A percentile compares a stretch with the other conserved stretches of the same genome.
These are phyloP conservation scores for Periophthalmus magnuspinnatus DNA, from an alignment of 2,797 vertebrate species.

Conservation along the genomic window DNA sequence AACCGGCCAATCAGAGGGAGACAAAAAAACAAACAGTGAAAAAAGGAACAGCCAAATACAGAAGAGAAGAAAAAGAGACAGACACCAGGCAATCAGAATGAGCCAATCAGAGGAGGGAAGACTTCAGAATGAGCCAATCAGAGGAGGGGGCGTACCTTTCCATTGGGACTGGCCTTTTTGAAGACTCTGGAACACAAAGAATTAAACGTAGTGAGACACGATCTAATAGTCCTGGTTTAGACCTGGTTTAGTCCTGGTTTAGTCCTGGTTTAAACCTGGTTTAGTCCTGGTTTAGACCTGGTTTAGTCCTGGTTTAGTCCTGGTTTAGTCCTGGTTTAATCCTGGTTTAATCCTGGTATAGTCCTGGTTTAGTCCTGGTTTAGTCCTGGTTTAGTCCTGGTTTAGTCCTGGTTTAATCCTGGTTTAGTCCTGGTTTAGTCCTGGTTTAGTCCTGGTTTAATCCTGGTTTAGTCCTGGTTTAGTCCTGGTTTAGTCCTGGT, in stretches of 20 bases:
- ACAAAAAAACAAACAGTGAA: background rate
- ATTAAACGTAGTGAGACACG: background rate
- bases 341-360: background rate
- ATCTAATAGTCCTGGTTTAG: background rate
- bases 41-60: background rate
- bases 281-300: too few relatives aligned
- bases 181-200: slow-evolving; percentile 84
- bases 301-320: too few relatives aligned
- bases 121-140: slow-evolving; percentile 23
- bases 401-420: too few relatives aligned
- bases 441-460: too few relatives aligned
- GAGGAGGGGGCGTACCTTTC: slow-evolving; percentile 79
- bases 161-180: slow-evolving; percentile 97
- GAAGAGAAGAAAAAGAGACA: background rate
- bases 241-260: background rate
- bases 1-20: background rate
- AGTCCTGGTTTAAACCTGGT: too few relatives aligned
- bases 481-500: too few relatives aligned
- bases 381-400: too few relatives aligned
- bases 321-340: too few relatives aligned
- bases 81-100: too few relatives aligned
- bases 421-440: background rate
- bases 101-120: background rate
- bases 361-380: too few relatives aligned
- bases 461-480: background rate